Percentiles rank a stretch among this genome's conserved stretches.
Conservation (phyloP, 2,888 invertebrate genomes). For the Apodemia zela region DNA sequence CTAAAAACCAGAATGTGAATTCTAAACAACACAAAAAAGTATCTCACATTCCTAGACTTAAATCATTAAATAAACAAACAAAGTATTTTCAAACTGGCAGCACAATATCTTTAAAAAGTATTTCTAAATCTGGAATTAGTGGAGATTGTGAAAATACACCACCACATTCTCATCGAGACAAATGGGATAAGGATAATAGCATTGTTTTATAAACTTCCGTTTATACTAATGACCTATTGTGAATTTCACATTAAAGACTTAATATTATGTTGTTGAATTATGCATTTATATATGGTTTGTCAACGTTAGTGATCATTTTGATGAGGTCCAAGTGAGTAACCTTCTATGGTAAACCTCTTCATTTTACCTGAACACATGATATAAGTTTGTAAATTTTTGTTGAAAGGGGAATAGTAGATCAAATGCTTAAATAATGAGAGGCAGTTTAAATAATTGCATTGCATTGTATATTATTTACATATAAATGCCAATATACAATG, state of each 20-base stretch:
- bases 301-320: not conserved
- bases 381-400: not conserved
- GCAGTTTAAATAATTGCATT: too few species aligned
- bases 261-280: not conserved
- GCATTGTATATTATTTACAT: too few species aligned
- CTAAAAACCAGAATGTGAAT: conserved; percentile 40
- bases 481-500: too few species aligned
- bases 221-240: not conserved
- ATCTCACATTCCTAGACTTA: conserved; percentile 70
- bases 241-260: not conserved
- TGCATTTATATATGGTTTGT: not conserved
- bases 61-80: conserved; percentile 54
- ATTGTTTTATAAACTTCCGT: conserved; percentile 54
- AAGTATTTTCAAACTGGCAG: conserved; percentile 48
- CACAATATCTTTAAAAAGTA: conserved; percentile 59
- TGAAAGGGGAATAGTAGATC: too few species aligned
- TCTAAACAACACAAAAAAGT: conserved; percentile 52
- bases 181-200: conserved; percentile 74
- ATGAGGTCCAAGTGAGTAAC: not conserved
- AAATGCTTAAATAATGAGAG: not conserved
- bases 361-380: not conserved
- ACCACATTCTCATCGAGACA: conserved; percentile 68
- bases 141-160: conserved; percentile 76
- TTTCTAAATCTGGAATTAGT: conserved; percentile 51
- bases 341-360: not conserved